Base-by-base conservation (phyloP, 2,888 invertebrate species). In the Cryptocheilus praepositus region DNA sequence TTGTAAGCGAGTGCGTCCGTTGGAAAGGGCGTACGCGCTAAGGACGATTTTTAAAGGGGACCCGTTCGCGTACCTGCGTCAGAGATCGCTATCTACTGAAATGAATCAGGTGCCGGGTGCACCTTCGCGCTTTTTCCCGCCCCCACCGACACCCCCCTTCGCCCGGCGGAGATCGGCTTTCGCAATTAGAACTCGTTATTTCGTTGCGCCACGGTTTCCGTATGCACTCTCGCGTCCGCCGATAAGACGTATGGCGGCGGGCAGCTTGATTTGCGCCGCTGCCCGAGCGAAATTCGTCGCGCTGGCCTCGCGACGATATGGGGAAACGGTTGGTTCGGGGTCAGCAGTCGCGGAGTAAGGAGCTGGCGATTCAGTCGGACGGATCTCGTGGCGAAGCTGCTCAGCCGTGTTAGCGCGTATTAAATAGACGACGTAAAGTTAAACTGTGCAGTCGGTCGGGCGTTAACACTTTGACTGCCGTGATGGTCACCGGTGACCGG, bases 161-260 rank as follows among this genome's bases (percentile, higher is more conserved):
- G 63, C 25, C 56, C 43, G 44, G 67, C 63, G 67, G 65, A 64
- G 77, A 77, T 80, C 79, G 75, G 76, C 81, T 85, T 85, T 85
- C 84, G 85, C 83, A 85, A 85, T 83, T 81, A 82, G 79, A 85
- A 85, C 85, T 84, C 76, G 85, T 85, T 85, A 86, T 86, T 86
- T 86, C 82, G 84, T 85, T 86, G 83, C 79, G 77, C 81, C 79
- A 74, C 71, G 77, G 68, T 83, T 83, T 84, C 85, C 84, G 83
- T 77, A 75, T 81, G 79, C 71, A 64, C 76, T 70, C 74, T 68
- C 73, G 79, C 66, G 77, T 72, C 57, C 59, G 61, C 63, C 77
- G 79, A 77, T 77, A 77, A 77, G 76, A 79, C 76, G 77, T 60
- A 73, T 70, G 67, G 56, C 15, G 36, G 36, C 11, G 11, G 36